A percentile compares a stretch with the other conserved stretches of the same genome.
Evolutionary conservation across 2,113 vertebrate genomes (phyloP).

Genomic region (Burhinus oedicnemus): DNA sequence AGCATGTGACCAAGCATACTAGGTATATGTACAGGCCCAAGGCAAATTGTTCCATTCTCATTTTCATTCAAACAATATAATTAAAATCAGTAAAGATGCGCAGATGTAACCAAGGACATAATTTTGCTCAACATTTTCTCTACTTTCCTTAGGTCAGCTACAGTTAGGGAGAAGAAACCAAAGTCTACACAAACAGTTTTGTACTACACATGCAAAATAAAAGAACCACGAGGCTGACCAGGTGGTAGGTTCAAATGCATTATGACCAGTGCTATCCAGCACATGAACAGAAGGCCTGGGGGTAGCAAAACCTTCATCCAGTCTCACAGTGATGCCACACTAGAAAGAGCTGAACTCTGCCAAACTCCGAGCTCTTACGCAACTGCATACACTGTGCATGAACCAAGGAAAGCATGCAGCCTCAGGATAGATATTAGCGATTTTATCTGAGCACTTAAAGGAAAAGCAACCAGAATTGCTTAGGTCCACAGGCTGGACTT

Average conservation of each 20-base stretch:
- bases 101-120: background rate
- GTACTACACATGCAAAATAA: background rate
- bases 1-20: background rate
- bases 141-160: background rate
- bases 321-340: accelerated
- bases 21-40: background rate
- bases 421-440: background rate
- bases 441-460: background rate
- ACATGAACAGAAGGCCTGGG: too few species aligned
- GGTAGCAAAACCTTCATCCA: background rate
- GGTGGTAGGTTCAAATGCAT: accelerated
- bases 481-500: background rate
- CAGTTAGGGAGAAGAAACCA: background rate
- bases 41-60: background rate
- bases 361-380: accelerated
- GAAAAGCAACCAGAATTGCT: background rate
- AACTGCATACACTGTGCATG: accelerated
- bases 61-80: background rate
- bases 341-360: background rate
- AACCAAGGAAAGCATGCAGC: background rate
- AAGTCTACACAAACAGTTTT: background rate
- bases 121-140: background rate
- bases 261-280: background rate
- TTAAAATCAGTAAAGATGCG: background rate
- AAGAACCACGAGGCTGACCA: background rate